Conservation (phyloP, 2,888 invertebrate genomes). For the Psococerastis gibbosa region DNA sequence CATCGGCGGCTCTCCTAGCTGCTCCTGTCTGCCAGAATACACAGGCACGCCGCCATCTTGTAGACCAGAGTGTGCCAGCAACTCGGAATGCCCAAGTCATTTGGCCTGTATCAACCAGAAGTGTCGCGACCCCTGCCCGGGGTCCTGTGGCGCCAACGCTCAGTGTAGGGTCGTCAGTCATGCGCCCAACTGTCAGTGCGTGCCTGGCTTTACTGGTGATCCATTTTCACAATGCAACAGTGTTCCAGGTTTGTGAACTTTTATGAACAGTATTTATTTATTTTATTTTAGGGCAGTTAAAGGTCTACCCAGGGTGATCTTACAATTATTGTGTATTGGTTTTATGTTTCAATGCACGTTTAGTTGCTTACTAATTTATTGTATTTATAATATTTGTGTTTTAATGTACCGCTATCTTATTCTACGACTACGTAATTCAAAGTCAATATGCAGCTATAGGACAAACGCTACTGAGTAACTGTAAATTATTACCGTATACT, state of each 20-base stretch:
- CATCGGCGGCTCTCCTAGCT: conserved; percentile 30
- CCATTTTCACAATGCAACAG: conserved; percentile 25
- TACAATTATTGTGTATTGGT: no score
- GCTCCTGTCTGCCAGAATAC: conserved; percentile 42
- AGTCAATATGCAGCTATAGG: no score
- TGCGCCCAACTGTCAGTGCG: conserved; percentile 31
- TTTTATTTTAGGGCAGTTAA: no score
- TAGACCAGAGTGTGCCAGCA: conserved; percentile 30
- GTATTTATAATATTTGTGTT: no score
- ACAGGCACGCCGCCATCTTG: conserved; percentile 37
- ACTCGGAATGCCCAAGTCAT: conserved; percentile 27
- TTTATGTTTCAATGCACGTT: no score
- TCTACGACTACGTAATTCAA: no score
- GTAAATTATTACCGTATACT: no score
- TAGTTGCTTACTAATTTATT: no score
- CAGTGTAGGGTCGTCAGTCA: conserved; percentile 29
- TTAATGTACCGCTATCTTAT: no score
- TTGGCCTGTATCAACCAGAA: conserved; percentile 26
- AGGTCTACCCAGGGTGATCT: no score
- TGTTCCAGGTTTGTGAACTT: conserved; percentile 16
- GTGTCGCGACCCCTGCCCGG: conserved; percentile 29
- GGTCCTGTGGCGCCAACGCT: conserved; percentile 27
- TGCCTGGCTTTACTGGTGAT: conserved; percentile 28
- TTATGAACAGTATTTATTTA: no score
- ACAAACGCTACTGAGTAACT: no score